Evolutionary conservation across 2,797 vertebrate genomes (phyloP).

Genomic region (Hylomyscus alleni): DNA sequence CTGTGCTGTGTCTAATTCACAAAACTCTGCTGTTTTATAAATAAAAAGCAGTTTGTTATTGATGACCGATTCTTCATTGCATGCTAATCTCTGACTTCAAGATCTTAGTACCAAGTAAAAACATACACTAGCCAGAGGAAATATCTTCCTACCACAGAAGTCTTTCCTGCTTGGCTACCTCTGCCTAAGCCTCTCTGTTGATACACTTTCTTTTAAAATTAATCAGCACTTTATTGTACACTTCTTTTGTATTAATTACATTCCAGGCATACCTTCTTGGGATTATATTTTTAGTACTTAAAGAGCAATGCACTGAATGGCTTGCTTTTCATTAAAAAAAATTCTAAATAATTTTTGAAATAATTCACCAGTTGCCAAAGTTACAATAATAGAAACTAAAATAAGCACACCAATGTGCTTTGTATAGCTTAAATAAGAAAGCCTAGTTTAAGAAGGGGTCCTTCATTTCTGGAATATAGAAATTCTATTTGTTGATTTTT

Average conservation of each 20-base stretch:
- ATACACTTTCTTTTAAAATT: neutral
- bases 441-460: neutral
- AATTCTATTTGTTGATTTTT: neutral
- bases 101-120: neutral
- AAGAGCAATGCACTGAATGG: neutral
- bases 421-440: neutral
- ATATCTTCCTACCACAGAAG: neutral
- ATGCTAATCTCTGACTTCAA: neutral
- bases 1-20: neutral
- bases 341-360: constrained; percentile 48
- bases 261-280: constrained; percentile 31
- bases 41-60: neutral
- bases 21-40: neutral
- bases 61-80: neutral
- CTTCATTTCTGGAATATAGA: neutral
- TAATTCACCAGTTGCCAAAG: neutral
- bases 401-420: neutral
- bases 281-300: constrained; percentile 37
- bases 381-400: constrained; percentile 18
- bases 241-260: constrained; percentile 52
- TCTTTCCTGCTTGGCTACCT: neutral
- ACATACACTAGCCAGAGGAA: neutral
- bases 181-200: neutral
- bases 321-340: neutral
- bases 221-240: neutral